Base-by-base conservation (phyloP, 2,888 invertebrate species). In the Girardia tigrina region DNA sequence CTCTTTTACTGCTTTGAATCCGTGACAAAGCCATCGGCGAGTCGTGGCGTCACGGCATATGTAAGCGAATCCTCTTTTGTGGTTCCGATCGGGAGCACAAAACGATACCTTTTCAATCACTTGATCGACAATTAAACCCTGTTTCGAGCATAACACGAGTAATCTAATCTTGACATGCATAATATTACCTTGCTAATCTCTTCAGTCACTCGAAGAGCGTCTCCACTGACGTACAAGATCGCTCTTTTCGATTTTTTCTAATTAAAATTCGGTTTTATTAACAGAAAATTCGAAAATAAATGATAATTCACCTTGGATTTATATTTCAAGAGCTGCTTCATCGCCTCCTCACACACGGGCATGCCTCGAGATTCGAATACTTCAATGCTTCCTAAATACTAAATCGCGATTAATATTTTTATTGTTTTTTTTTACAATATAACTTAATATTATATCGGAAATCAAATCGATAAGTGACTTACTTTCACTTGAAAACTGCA, bases 81-180 rank as follows among this genome's bases (percentile, higher is more conserved):
- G 92, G 84, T 93, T 94, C 78, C 97, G 88, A 85, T 99, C 98
- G 0, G 98, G 98, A 6, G 98, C 97, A 86, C 98, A 99, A 85
- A 99, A 99, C n/a, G 97, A 98, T 1, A 99, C 97, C 85, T 99
- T 98, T 86, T 98, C 98, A 78, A 99, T 98, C 27, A 97, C 98
- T 86, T 98, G 98, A 85, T 99, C 98, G 42, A 98, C 95, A 79
- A 99, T 92, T 78, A 98, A 88, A 29, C 95, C 95, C 87, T 88
- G 81, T n/a, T n/a, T 23, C 70, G 80, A 70, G 8, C 20, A 26
- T n/a, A 70, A n/a, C n/a, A n/a, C n/a, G n/a, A n/a, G n/a, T n/a
- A n/a, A n/a, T n/a, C n/a, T n/a, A n/a, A n/a, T n/a, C n/a, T n/a
- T n/a, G n/a, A n/a, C n/a, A n/a, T n/a, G n/a, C n/a, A n/a, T n/a